These are phyloP conservation scores for Cisticola juncidis DNA, from an alignment of 2,113 vertebrate genomes.

Conservation along the genomic window DNA sequence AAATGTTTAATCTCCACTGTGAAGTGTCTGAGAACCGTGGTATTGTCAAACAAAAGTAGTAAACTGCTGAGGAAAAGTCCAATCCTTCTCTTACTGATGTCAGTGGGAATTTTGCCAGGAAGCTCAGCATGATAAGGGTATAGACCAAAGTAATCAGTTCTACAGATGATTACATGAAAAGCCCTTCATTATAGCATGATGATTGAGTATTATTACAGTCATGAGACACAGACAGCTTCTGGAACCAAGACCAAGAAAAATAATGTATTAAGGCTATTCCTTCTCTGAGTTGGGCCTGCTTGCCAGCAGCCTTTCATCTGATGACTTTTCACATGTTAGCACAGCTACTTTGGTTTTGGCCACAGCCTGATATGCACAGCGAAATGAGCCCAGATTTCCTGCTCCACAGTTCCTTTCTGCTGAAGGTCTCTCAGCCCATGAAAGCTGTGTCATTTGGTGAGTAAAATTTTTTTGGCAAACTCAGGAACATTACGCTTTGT, in stretches of 20 bases:
- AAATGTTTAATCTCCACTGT: background rate
- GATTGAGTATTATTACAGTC: slow-evolving; percentile 47
- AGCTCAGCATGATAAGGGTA: slow-evolving; percentile 23
- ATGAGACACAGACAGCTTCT: slow-evolving; percentile 38
- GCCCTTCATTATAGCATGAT: slow-evolving; percentile 57
- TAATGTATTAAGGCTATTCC: background rate
- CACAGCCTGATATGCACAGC: background rate
- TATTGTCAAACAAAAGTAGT: background rate
- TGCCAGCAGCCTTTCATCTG: background rate
- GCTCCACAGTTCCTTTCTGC: background rate
- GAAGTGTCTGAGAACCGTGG: background rate
- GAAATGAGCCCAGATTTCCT: background rate
- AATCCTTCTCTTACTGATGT: background rate
- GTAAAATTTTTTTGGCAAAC: background rate
- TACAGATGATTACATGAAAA: slow-evolving; percentile 47
- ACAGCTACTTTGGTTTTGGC: slow-evolving; percentile 3
- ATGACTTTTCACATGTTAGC: slow-evolving; percentile 19
- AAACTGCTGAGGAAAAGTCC: background rate
- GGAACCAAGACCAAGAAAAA: slow-evolving; percentile 38
- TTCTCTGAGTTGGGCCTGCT: background rate
- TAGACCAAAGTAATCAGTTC: slow-evolving; percentile 51
- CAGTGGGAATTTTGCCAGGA: slow-evolving; percentile 32
- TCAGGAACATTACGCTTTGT: background rate
- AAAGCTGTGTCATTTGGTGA: accelerated
- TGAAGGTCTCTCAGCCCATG: background rate